A percentile compares a stretch with the other conserved stretches of the same genome.
phyloP scores from a whole-genome alignment of 2,113 vertebrate genomes.

The Hemichromis elongatus region DNA sequence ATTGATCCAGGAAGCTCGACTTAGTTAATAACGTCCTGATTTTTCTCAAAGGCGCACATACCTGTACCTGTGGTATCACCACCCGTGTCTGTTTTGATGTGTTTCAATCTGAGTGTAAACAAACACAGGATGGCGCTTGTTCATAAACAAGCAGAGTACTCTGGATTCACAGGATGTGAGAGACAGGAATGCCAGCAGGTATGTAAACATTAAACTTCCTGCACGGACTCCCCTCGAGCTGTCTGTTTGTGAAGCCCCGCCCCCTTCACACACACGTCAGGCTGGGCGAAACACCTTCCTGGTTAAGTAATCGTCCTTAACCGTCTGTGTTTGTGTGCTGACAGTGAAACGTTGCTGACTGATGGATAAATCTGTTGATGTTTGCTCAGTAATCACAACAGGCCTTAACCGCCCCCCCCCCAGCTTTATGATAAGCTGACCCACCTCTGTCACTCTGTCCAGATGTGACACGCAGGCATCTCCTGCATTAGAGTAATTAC shows the following conservation, averaged over 20 bases:
- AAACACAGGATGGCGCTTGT: neutral
- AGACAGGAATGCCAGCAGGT: neutral
- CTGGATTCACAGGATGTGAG: neutral
- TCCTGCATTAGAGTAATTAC: constrained; percentile 31
- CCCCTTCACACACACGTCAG: neutral
- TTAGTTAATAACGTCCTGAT: neutral
- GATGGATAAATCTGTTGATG: neutral
- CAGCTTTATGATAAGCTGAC: neutral
- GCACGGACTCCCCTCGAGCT: neutral
- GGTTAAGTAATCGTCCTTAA: neutral
- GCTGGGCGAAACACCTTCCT: neutral
- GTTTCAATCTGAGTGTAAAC: neutral
- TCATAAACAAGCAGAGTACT: rapidly evolving
- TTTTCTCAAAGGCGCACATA: neutral
- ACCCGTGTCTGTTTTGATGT: rapidly evolving
- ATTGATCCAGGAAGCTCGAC: too few species aligned
- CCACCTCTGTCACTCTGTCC: neutral
- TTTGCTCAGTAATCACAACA: neutral
- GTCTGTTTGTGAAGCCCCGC: neutral
- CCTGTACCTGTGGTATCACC: neutral
- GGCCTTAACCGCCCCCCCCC: rapidly evolving
- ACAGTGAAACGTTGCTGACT: neutral
- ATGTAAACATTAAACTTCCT: neutral
- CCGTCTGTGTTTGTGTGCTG: neutral
- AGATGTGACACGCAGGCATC: neutral